Evolutionary conservation across 2,797 vertebrate genomes (phyloP), one percentile per base, ranked within the genome.

Genomic region (Macropodus opercularis): DNA sequence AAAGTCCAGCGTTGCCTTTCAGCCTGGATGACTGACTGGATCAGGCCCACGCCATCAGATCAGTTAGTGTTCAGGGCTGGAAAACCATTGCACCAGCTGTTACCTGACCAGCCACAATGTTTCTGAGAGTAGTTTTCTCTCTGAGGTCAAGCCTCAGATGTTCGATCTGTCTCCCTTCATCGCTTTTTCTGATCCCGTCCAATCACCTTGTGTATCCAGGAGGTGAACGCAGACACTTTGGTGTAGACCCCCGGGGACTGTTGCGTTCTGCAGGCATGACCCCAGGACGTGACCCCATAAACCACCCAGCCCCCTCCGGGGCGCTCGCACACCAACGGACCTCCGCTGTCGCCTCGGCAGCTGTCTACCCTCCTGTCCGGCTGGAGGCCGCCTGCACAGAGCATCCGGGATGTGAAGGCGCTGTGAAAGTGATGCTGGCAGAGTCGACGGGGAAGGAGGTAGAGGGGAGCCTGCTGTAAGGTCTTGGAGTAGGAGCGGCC

Each of bases 231-330:
- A 0, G 97, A 96, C 6, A 99, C 97, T 92, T 95, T 96, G 47
- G 97, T 96, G 77, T 99, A 99, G 70, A 99, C 98, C 0, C 98
- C 97, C 0, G 96, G 97, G 5, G 97, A 95, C 59, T 94, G 94
- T 46, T 95, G 95, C 9, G 93, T 91, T 32, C 97, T 91, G 50
- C 98, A 99, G 24, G 96, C 95, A 0, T 98, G 94, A 48, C 98
- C 98, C 98, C 98, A 99, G 50, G 98, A 99, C 1, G 98, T 99
- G 51, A 99, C 95, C 3, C 98, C 98, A 0, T 94, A 98, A n/a
- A 98, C 93, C 9, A 93, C 95, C 98, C 98, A 99, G 36, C 90
- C 92, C 36, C 93, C 93, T 26, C 92, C 93, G 0, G 90, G 84
- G 6, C 94, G 89, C 80, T 98, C 92, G 3, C 98, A 99, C 90